Conservation (phyloP, 1,140 invertebrate species). For the Epicauta chinensis region DNA sequence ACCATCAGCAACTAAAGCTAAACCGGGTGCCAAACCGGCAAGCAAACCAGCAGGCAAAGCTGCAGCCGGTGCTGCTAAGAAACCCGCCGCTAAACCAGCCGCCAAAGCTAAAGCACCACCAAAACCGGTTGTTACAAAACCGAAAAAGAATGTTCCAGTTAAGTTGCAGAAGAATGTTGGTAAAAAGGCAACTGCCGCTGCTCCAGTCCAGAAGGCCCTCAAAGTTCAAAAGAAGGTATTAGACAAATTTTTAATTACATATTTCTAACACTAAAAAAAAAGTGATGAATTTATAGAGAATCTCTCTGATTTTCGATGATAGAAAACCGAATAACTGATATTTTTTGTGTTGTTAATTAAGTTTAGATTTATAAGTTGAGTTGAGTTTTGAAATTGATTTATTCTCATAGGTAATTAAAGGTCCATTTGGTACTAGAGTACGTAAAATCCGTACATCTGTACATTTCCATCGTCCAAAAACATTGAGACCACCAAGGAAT, state of each 20-base stretch:
- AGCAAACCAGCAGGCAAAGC: conserved; percentile 39
- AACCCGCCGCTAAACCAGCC: conserved; percentile 40
- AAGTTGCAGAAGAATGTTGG: conserved; percentile 46
- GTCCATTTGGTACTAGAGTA: conserved; percentile 76
- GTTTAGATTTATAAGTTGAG: conserved; percentile 5
- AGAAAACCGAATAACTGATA: background rate
- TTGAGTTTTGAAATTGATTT: conserved; percentile 16
- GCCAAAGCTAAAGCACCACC: conserved; percentile 39
- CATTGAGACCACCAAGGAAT: conserved; percentile 78
- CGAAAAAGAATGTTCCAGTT: conserved; percentile 53
- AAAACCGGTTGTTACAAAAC: conserved; percentile 46
- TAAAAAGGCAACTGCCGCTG: conserved; percentile 47
- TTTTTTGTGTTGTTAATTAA: conserved; percentile 7
- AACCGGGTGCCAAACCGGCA: conserved; percentile 29
- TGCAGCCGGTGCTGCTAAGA: conserved; percentile 37
- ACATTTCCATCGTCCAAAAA: conserved; percentile 90
- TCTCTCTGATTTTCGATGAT: too few species aligned
- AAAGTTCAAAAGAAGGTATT: conserved; percentile 75
- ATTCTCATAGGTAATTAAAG: conserved; percentile 74
- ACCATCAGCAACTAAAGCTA: conserved; percentile 9
- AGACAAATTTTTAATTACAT: conserved; percentile 28
- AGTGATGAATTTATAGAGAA: conserved; percentile 13
- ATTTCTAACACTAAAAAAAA: conserved; percentile 27
- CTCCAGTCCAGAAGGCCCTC: conserved; percentile 55
- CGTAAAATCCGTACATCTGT: conserved; percentile 92